Evolutionary conservation across 1,140 invertebrate genomes (phyloP).

Genomic region (Trachymyrmex septentrionalis): DNA sequence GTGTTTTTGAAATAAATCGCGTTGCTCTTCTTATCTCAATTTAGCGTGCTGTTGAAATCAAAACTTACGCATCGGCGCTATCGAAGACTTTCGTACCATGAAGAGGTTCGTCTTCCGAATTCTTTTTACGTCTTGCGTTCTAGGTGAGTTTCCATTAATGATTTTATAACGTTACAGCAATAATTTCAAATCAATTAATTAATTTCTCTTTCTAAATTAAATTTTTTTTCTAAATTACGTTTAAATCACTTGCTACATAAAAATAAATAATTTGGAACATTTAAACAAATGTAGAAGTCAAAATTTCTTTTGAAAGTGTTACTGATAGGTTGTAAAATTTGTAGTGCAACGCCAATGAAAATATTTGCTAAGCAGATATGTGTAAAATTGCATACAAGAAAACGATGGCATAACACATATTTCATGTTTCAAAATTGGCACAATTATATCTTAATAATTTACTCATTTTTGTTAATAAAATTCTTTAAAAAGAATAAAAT

Average conservation of each 20-base stretch:
- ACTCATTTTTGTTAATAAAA: slow-evolving; percentile 3
- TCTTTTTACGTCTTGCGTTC: slow-evolving; percentile 33
- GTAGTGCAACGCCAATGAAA: slow-evolving; percentile 20
- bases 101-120: slow-evolving; percentile 35
- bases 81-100: slow-evolving; percentile 3
- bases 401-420: background rate
- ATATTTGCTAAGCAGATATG: background rate
- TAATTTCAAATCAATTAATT: background rate
- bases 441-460: slow-evolving; percentile 4
- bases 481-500: background rate
- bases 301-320: background rate
- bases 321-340: background rate
- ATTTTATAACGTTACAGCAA: background rate
- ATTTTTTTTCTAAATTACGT: background rate
- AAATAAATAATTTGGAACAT: background rate
- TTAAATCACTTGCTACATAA: background rate
- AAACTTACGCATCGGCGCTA: background rate
- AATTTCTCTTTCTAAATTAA: background rate
- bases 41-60: slow-evolving; percentile 19
- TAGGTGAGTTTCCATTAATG: slow-evolving; percentile 32
- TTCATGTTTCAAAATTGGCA: slow-evolving; percentile 2
- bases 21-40: slow-evolving; percentile 32
- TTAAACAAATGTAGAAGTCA: background rate
- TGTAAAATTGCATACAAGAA: slow-evolving; percentile 22
- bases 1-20: slow-evolving; percentile 65